phyloP scores from a whole-genome alignment of 1,140 invertebrate genomes.

The Papilio dardanus region DNA sequence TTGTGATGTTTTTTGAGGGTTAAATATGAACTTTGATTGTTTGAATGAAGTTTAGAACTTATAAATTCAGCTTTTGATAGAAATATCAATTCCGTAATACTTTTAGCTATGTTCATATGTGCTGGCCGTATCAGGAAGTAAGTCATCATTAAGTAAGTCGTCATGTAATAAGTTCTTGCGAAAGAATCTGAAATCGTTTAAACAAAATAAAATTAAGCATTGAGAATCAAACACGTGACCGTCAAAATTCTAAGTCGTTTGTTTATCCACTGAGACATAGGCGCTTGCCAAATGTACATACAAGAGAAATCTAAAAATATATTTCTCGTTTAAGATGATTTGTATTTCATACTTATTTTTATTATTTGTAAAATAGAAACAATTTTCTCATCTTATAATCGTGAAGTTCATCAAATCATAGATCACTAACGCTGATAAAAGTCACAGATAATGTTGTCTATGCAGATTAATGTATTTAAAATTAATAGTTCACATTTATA shows the following conservation, averaged over 20 bases:
- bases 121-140: neutral
- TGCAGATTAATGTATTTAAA: slow-evolving; percentile 43
- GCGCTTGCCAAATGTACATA: slow-evolving; percentile 11
- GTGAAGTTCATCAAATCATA: neutral
- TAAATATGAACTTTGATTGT: neutral
- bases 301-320: slow-evolving; percentile 38
- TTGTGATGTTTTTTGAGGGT: too few species aligned
- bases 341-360: slow-evolving; percentile 49
- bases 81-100: neutral
- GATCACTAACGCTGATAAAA: slow-evolving; percentile 7
- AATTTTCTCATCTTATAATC: slow-evolving; percentile 1
- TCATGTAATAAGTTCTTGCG: neutral
- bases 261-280: slow-evolving; percentile 6
- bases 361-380: neutral
- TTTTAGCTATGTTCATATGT: neutral
- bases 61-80: neutral
- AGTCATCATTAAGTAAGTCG: neutral
- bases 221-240: neutral
- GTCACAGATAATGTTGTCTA: neutral
- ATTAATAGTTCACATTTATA: slow-evolving; percentile 59
- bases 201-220: neutral
- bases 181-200: slow-evolving; percentile 8
- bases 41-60: neutral
- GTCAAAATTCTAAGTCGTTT: neutral
- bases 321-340: slow-evolving; percentile 43